Evolutionary conservation across 2,113 vertebrate genomes (phyloP), one percentile per base, ranked within the genome.

Genomic region (Thalassoma bifasciatum): DNA sequence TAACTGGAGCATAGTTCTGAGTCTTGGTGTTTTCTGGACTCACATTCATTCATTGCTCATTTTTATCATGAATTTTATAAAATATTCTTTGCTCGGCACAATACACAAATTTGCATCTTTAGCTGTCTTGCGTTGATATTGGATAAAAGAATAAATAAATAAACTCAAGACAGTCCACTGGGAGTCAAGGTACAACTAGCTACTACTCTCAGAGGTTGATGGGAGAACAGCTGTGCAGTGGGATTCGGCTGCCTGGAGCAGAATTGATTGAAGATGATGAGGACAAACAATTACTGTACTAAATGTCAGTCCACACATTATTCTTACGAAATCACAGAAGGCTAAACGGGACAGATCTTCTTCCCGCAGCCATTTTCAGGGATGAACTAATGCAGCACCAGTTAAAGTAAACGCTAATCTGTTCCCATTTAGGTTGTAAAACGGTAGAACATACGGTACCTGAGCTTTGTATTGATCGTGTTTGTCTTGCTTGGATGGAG

Each of bases 231-330:
- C 63, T 67, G 42, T 57, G 76, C 36, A 56, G 67, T 69, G 60
- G 76, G 79, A 73, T 62, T 79, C 54, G 59, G 22, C 71, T 46
- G 72, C 74, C 66, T 65, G 56, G 70, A 82, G 70, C 54, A 67
- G 72, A 38, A 90, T 87, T 81, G 91, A 91, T 91, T 76, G 47
- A 19, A 75, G 13, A 84, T 68, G 81, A 79, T 7, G 62, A 75
- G 71, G 73, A 79, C 72, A 52, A 46, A 71, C 72, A 89, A 87
- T 91, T 85, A 85, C 79, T 54, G 44, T 61, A 52, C 72, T 26
- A 85, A 75, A 63, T 16, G 8, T 61, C 24, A 30, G 23, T 42
- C 24, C n/a, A 60, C 52, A 54, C 53, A 65, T 44, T 44, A 44
- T 68, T 76, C 72, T 67, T 83, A 52, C 66, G 75, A 60, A 75